Percentiles rank a stretch among this genome's conserved stretches.
phyloP scores from a whole-genome alignment of 2,888 invertebrate species.

The Mycogona germanica region DNA sequence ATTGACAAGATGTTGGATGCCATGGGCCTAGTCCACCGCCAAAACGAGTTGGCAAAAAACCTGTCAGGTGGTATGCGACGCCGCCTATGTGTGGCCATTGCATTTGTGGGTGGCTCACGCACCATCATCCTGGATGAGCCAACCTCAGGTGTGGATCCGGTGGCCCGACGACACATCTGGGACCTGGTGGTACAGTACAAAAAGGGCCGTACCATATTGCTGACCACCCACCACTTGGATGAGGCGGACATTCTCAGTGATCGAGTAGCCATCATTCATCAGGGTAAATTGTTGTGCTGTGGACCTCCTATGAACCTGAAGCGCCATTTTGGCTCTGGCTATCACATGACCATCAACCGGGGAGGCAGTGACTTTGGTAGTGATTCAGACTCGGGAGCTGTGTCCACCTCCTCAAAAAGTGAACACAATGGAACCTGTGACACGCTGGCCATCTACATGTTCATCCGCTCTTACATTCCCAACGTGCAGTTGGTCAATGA shows the following conservation, averaged over 20 bases:
- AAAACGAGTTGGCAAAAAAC: slow-evolving; percentile 28
- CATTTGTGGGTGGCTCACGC: slow-evolving; percentile 36
- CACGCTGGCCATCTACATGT: slow-evolving; percentile 21
- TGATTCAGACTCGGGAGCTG: slow-evolving; percentile 24
- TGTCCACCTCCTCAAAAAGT: slow-evolving; percentile 16
- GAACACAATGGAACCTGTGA: not conserved
- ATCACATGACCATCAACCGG: slow-evolving; percentile 23
- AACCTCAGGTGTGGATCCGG: slow-evolving; percentile 36
- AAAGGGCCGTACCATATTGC: slow-evolving; percentile 32
- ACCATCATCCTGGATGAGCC: slow-evolving; percentile 37
- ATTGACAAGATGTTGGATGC: slow-evolving; percentile 29
- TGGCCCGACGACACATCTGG: slow-evolving; percentile 36
- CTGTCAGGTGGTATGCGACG: slow-evolving; percentile 37
- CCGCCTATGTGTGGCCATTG: slow-evolving; percentile 36
- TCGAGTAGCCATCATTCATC: slow-evolving; percentile 31
- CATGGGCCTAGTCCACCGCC: slow-evolving; percentile 30
- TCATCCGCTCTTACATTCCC: slow-evolving; percentile 24
- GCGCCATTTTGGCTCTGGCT: slow-evolving; percentile 26
- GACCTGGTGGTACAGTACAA: slow-evolving; percentile 33
- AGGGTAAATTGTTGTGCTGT: slow-evolving; percentile 25
- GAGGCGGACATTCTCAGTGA: slow-evolving; percentile 38
- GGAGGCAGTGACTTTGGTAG: slow-evolving; percentile 13
- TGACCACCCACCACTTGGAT: slow-evolving; percentile 38
- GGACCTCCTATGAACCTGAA: slow-evolving; percentile 26
- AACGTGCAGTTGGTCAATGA: slow-evolving; percentile 25